A percentile compares a stretch with the other conserved stretches of the same genome.
Evolutionary conservation across 1,140 invertebrate species (phyloP).

Genomic region (Penaeus vannamei): DNA sequence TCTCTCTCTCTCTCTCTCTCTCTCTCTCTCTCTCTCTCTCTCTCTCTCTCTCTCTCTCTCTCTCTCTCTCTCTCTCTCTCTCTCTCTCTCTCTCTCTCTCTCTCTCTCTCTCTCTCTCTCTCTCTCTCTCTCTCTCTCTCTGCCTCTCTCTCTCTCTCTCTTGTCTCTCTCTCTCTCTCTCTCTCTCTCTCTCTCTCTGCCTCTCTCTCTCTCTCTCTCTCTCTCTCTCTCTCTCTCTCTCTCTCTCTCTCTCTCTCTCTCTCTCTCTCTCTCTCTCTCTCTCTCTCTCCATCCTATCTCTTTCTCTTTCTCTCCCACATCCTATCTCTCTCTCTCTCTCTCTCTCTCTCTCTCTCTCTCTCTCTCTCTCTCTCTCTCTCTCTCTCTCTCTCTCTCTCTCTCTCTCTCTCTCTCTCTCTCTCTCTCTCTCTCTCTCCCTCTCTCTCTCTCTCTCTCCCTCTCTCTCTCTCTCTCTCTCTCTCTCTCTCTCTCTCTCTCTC

Average conservation of each 20-base stretch:
- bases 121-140: neutral
- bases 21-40: neutral
- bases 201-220: constrained; percentile 21
- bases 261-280: neutral
- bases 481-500: neutral
- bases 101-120: too few species aligned
- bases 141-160: neutral
- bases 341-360: neutral
- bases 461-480: constrained; percentile 39
- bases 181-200: constrained; percentile 36
- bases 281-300: neutral
- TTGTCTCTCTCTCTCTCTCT: constrained; percentile 23
- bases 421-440: neutral
- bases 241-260: neutral
- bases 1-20: neutral
- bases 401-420: neutral
- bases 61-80: neutral
- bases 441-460: constrained; percentile 29
- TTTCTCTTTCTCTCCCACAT: too few species aligned
- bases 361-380: neutral
- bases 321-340: neutral
- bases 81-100: neutral
- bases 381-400: neutral
- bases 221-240: neutral
- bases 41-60: neutral